Base-by-base conservation (phyloP, 2,797 vertebrate genomes). In the Girardinus metallicus region DNA sequence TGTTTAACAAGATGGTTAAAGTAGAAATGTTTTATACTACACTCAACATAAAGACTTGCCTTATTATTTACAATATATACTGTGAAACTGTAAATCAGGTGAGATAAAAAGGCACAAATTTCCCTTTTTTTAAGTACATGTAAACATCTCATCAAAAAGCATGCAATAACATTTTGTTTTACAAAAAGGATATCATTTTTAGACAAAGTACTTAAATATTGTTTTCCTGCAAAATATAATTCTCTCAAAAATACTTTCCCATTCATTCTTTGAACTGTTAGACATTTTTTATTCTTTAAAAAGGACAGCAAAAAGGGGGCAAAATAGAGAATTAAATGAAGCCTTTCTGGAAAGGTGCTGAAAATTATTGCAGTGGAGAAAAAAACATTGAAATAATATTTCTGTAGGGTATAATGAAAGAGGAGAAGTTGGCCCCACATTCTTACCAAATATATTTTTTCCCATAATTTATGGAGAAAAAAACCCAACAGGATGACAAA, bases 171-270 rank as follows among this genome's bases (percentile, higher is more conserved):
- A 95, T 97, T 97, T 98, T 96, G 98, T 97, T 97, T 97, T 99
- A 99, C 97, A 98, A 99, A 99, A 98, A 97, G 95, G 87, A 95
- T 94, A 93, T 94, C 85, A 79, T 93, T 96, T 94, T 93, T 98
- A 98, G 97, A 98, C 98, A 99, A 99, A 99, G 97, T 99, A 99
- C 97, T 98, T 98, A 99, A 99, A 98, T 99, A 98, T 97, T 97
- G 93, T 96, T 94, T 97, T 98, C 97, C 98, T 98, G 97, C 98
- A 99, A 99, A 99, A 99, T 99, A 99, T 97, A 99, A 97, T 98
- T 98, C 97, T 99, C 97, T 98, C 98, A 99, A 99, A 99, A 99
- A 99, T 99, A 99, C 98, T 98, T 98, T 98, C 97, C 97, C 96
- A 94, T 97, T 97, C 98, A 96, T 97, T 96, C 97, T 97, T 96